A percentile compares a stretch with the other conserved stretches of the same genome.
Evolutionary conservation across 1,140 invertebrate genomes (phyloP).

Genomic region (Steinernema khuongi): DNA sequence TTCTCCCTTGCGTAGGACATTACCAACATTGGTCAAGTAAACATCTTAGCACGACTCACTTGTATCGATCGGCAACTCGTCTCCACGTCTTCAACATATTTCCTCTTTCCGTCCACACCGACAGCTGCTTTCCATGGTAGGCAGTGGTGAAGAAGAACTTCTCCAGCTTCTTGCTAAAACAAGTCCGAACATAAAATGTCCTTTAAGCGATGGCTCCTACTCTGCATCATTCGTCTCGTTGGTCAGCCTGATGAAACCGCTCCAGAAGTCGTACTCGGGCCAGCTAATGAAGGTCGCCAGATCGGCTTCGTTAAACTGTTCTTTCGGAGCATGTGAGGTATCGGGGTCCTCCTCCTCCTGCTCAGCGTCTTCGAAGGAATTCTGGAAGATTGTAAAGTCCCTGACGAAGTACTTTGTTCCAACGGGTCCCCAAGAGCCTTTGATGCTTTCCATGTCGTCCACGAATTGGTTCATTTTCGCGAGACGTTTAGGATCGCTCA

Average conservation of each 20-base stretch:
- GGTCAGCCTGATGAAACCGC: constrained; percentile 49
- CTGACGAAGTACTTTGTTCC: constrained; percentile 57
- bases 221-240: constrained; percentile 46
- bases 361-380: constrained; percentile 39
- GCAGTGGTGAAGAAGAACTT: constrained; percentile 58
- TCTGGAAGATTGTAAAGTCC: constrained; percentile 49
- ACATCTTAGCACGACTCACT: constrained; percentile 35
- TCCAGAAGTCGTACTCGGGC: constrained; percentile 54
- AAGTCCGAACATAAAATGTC: constrained; percentile 1
- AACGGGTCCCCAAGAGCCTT: constrained; percentile 51
- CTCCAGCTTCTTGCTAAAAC: constrained; percentile 36
- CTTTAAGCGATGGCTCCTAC: constrained; percentile 19
- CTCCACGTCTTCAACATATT: constrained; percentile 54
- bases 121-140: constrained; percentile 53
- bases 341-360: constrained; percentile 32
- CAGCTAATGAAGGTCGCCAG: constrained; percentile 47
- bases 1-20: no score
- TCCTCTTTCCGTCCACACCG: constrained; percentile 51
- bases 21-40: constrained; percentile 13
- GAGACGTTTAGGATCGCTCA: constrained; percentile 49
- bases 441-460: constrained; percentile 46
- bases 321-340: constrained; percentile 25
- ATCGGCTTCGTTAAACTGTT: constrained; percentile 47
- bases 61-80: constrained; percentile 51
- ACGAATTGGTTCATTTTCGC: constrained; percentile 49